Percentiles rank a stretch among this genome's conserved stretches.
Conservation (phyloP, 1,140 invertebrate species). For the Euura saliciscinereae region DNA sequence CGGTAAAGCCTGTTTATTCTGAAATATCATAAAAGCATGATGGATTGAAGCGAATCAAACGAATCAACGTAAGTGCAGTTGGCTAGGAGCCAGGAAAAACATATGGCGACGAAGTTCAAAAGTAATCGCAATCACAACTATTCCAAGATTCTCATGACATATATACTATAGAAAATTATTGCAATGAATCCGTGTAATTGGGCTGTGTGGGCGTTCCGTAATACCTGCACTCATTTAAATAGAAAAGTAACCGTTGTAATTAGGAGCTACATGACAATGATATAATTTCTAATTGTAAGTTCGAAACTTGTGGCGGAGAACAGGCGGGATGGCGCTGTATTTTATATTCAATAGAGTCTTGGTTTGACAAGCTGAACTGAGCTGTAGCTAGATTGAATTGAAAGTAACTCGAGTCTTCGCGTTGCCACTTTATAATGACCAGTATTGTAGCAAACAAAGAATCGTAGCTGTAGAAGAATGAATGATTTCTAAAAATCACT, state of each 20-base stretch:
- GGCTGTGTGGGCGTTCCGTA: background rate
- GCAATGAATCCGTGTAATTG: background rate
- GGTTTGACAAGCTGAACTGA: too few species aligned
- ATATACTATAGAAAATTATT: background rate
- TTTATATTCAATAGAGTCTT: too few species aligned
- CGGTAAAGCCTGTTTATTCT: background rate
- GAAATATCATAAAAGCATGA: background rate
- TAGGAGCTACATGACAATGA: too few species aligned
- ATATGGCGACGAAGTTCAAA: background rate
- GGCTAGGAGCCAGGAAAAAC: background rate
- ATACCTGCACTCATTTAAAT: background rate
- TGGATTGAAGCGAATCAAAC: background rate
- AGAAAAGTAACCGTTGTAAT: background rate
- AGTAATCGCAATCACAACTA: background rate
- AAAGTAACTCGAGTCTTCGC: too few species aligned
- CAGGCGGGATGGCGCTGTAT: too few species aligned
- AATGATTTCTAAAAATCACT: background rate
- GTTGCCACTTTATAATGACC: background rate
- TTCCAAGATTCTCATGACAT: background rate
- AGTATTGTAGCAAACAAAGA: background rate
- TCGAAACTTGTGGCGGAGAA: too few species aligned
- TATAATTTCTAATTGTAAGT: too few species aligned
- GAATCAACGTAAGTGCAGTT: background rate
- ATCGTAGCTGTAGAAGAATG: background rate
- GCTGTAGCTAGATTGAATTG: too few species aligned